A percentile compares a stretch with the other conserved stretches of the same genome.
Evolutionary conservation across 2,797 vertebrate genomes (phyloP).

Genomic region (Phalloptychus januarius): DNA sequence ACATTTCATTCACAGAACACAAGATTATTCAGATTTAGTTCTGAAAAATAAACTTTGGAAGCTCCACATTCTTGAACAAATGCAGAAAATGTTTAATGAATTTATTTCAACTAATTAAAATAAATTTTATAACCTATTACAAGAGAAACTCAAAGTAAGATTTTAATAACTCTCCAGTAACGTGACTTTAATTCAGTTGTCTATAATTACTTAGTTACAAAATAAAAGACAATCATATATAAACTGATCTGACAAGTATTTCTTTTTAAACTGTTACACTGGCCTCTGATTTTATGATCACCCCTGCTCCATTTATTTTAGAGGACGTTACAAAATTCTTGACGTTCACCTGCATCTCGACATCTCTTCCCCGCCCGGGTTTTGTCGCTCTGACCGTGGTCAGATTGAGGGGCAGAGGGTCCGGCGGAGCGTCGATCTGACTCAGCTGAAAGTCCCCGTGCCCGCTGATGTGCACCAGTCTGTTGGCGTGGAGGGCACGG

Average conservation of each 20-base stretch:
- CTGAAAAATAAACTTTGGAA: too few relatives aligned
- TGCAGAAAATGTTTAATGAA: too few relatives aligned
- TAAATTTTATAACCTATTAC: too few relatives aligned
- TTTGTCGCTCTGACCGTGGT: conserved; percentile 70
- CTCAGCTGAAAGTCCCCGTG: conserved; percentile 95
- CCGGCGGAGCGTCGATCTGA: conserved; percentile 88
- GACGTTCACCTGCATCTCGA: conserved; percentile 81
- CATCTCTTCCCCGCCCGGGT: conserved; percentile 75
- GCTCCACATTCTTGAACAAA: too few relatives aligned
- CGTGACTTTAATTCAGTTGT: neutral
- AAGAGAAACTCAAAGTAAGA: neutral
- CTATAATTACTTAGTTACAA: neutral
- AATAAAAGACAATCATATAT: neutral
- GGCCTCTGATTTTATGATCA: neutral
- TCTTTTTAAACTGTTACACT: neutral
- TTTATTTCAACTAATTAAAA: too few relatives aligned
- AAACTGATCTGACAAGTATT: neutral
- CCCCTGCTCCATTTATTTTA: neutral
- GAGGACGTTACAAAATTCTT: neutral
- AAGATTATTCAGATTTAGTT: too few relatives aligned
- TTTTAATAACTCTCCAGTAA: neutral
- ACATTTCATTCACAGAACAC: too few relatives aligned
- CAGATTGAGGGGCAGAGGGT: conserved; percentile 86
- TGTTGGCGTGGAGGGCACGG: conserved; percentile 84
- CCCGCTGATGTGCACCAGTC: conserved; percentile 90